Evolutionary conservation across 2,888 invertebrate genomes (phyloP).

Genomic region (Drosophila formosana): DNA sequence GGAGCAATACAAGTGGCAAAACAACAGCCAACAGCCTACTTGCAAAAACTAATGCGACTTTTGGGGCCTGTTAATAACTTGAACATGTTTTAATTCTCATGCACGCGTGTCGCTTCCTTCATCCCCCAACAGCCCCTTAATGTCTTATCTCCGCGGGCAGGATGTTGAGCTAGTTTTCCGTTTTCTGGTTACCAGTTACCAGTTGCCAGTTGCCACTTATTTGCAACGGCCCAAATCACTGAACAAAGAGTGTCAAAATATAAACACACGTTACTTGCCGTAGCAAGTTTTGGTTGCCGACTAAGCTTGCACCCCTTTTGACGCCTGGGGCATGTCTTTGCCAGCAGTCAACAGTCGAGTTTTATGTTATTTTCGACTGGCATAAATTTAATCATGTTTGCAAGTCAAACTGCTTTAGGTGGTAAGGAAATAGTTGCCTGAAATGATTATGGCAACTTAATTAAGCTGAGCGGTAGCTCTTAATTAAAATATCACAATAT

Average conservation of each 20-base stretch:
- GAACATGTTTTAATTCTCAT: constrained; percentile 77
- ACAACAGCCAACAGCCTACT: constrained; percentile 42
- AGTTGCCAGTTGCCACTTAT: constrained; percentile 9
- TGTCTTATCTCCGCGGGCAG: neutral
- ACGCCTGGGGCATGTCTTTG: constrained; percentile 43
- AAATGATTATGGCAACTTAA: constrained; percentile 8
- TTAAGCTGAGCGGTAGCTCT: neutral
- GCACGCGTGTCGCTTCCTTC: constrained; percentile 29
- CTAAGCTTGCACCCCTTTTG: constrained; percentile 40
- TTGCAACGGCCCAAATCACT: constrained; percentile 43
- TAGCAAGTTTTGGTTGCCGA: constrained; percentile 33
- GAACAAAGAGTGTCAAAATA: constrained; percentile 42
- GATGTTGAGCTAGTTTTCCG: constrained; percentile 26
- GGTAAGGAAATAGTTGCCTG: neutral
- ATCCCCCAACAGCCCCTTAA: neutral
- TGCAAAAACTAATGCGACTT: constrained; percentile 70
- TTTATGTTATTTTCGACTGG: constrained; percentile 58
- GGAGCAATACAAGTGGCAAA: constrained; percentile 32
- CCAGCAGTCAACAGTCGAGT: constrained; percentile 50
- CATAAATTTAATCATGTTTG: constrained; percentile 72
- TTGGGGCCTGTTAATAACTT: constrained; percentile 73
- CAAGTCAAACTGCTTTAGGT: constrained; percentile 1
- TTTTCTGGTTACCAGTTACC: constrained; percentile 14
- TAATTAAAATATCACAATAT: neutral
- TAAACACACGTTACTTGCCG: constrained; percentile 23